Percentiles rank a stretch among this genome's conserved stretches.
These are phyloP conservation scores for Druon quercuslanigerum DNA, from an alignment of 1,140 invertebrate species.

Conservation along the genomic window DNA sequence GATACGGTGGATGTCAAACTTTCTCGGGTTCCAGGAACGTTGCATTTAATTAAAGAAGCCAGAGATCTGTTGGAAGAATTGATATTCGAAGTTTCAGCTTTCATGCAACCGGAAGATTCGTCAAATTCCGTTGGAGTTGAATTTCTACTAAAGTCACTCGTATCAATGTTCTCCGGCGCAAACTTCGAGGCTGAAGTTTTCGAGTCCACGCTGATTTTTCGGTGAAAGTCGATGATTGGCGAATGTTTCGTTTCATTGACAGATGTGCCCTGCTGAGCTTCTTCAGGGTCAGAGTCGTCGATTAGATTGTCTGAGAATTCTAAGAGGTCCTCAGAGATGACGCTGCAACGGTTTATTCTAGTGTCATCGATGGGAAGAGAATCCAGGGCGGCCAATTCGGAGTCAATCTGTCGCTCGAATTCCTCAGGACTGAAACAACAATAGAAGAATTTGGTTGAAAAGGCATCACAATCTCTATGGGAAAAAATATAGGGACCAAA, in stretches of 20 bases:
- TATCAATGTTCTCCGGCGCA: neutral
- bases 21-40: neutral
- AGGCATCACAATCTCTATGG: neutral
- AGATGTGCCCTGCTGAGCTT: neutral
- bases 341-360: slow-evolving; percentile 51
- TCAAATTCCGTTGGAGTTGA: slow-evolving; percentile 24
- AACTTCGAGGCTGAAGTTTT: slow-evolving; percentile 36
- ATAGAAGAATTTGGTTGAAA: neutral
- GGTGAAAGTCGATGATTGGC: neutral
- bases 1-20: neutral
- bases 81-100: neutral
- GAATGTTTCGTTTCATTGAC: slow-evolving; percentile 31
- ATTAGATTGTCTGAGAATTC: slow-evolving; percentile 69
- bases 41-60: neutral
- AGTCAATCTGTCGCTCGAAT: slow-evolving; percentile 78
- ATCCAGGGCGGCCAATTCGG: slow-evolving; percentile 80
- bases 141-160: neutral
- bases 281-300: slow-evolving; percentile 54
- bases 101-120: neutral
- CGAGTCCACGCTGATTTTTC: slow-evolving; percentile 49
- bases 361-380: slow-evolving; percentile 70
- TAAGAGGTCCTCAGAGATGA: slow-evolving; percentile 63
- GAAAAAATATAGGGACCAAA: too few species aligned
- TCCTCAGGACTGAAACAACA: slow-evolving; percentile 74
- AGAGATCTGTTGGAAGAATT: slow-evolving; percentile 30